These are phyloP conservation scores for Chrysaora quinquecirrha DNA, from an alignment of 30 jellyfish, hydroid and myxozoan genomes.

Conservation along the genomic window DNA sequence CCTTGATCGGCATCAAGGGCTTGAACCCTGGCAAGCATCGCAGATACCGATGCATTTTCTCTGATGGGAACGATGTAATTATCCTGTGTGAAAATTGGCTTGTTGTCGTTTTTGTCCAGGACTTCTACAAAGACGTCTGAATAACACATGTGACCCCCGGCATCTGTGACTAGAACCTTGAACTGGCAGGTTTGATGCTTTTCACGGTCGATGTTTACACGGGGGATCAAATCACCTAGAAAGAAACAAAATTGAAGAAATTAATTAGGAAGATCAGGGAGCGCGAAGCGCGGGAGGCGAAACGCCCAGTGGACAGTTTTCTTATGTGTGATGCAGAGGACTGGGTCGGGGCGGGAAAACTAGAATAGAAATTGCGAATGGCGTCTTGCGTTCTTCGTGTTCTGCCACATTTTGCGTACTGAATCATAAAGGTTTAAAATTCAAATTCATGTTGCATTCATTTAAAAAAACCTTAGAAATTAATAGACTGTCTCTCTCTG, in stretches of 20 bases:
- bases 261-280: too few species aligned
- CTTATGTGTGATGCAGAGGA: too few species aligned
- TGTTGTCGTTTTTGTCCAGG: conserved; percentile 89
- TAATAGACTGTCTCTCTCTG: too few species aligned
- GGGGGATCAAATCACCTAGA: conserved; percentile 3
- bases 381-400: too few species aligned
- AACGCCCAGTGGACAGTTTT: too few species aligned
- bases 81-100: conserved; percentile 76
- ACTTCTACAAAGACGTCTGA: conserved; percentile 86
- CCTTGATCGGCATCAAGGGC: conserved; percentile 85
- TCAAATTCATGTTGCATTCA: too few species aligned
- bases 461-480: too few species aligned
- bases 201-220: not conserved
- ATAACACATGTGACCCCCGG: conserved; percentile 87
- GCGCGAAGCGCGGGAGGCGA: too few species aligned
- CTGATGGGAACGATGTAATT: conserved; percentile 83
- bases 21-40: conserved; percentile 84
- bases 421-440: too few species aligned
- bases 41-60: conserved; percentile 87
- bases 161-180: conserved; percentile 84
- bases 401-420: too few species aligned
- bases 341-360: too few species aligned
- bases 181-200: conserved; percentile 23
- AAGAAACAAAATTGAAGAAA: not conserved
- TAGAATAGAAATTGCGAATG: too few species aligned